These are phyloP conservation scores for Leptopterna dolabrata DNA, from an alignment of 2,888 invertebrate genomes.

Conservation along the genomic window DNA sequence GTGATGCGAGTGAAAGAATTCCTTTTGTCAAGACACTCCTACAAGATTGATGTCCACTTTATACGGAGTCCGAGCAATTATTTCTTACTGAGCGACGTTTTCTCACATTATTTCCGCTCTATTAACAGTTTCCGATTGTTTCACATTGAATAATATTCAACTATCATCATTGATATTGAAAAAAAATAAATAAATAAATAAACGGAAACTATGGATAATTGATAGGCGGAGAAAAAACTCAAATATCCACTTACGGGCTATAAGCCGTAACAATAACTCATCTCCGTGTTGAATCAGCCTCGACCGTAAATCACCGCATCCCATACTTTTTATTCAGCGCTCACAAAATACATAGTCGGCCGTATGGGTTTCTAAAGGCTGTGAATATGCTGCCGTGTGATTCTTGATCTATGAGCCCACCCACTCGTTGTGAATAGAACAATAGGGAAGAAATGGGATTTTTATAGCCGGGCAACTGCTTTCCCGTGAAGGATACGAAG, in stretches of 20 bases:
- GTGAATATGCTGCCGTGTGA: background rate
- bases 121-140: background rate
- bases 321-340: background rate
- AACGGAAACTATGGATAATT: background rate
- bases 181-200: background rate
- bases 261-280: background rate
- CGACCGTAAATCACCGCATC: background rate
- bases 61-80: background rate
- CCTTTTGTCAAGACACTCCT: background rate
- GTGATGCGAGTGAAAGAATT: background rate
- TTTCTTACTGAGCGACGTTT: background rate
- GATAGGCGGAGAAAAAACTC: background rate
- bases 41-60: conserved; percentile 4
- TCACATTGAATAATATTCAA: background rate
- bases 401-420: background rate
- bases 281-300: background rate
- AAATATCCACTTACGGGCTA: background rate
- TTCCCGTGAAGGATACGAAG: background rate
- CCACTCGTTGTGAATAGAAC: conserved; percentile 6
- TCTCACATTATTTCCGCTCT: background rate
- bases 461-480: background rate
- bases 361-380: background rate
- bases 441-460: background rate
- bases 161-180: background rate
- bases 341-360: background rate